phyloP scores from a whole-genome alignment of 2,113 vertebrate genomes.

The Seriola quinqueradiata region DNA sequence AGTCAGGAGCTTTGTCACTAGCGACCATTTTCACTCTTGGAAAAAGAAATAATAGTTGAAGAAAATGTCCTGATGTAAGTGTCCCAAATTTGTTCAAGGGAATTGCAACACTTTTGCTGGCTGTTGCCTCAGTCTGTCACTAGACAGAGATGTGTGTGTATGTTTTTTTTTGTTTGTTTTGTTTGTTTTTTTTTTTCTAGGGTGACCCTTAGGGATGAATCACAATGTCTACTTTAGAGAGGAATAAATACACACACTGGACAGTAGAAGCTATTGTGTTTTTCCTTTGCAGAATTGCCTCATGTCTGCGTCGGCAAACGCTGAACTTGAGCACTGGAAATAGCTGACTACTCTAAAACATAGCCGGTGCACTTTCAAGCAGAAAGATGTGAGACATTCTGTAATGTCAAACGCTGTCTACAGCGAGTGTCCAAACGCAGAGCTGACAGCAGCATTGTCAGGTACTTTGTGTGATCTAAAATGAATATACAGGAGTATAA shows the following conservation, averaged over 20 bases:
- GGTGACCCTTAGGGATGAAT: constrained; percentile 66
- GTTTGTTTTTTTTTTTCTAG: constrained; percentile 22
- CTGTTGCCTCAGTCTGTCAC: constrained; percentile 75
- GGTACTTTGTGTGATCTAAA: constrained; percentile 47
- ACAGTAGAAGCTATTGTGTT: constrained; percentile 52
- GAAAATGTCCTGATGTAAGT: constrained; percentile 61
- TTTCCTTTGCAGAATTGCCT: constrained; percentile 62
- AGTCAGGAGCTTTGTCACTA: constrained; percentile 11
- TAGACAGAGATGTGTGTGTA: constrained; percentile 21
- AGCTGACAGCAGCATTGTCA: constrained; percentile 52
- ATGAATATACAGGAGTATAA: constrained; percentile 35
- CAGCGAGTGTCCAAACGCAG: constrained; percentile 19
- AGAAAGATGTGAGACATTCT: constrained; percentile 28
- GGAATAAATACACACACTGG: constrained; percentile 48
- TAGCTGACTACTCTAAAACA: constrained; percentile 68
- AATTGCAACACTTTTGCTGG: constrained; percentile 64
- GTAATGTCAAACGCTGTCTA: constrained; percentile 38
- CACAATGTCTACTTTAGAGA: constrained; percentile 50
- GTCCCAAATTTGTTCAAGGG: constrained; percentile 65
- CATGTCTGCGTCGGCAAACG: constrained; percentile 61
- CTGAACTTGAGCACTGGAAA: constrained; percentile 53
- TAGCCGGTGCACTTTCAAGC: constrained; percentile 48
- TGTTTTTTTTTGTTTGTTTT: too few species aligned
- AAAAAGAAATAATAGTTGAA: constrained; percentile 46
- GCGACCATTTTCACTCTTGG: constrained; percentile 37